A percentile compares a stretch with the other conserved stretches of the same genome.
Evolutionary conservation across 2,797 vertebrate species (phyloP).

Genomic region (Lagorchestes hirsutus): DNA sequence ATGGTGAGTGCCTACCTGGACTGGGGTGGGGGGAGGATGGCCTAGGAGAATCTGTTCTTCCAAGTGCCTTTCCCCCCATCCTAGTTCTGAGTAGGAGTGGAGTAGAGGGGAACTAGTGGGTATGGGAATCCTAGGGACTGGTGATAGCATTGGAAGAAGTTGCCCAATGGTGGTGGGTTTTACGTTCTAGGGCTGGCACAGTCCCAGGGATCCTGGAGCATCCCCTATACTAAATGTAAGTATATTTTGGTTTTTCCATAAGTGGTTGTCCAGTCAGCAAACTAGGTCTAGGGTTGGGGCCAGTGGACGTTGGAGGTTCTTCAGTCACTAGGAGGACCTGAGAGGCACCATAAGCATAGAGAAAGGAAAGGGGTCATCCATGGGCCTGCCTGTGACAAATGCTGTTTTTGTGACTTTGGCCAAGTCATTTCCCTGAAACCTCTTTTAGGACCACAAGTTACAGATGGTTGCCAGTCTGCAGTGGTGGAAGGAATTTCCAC

Average conservation of each 20-base stretch:
- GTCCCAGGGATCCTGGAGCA: constrained; percentile 77
- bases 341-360: background rate
- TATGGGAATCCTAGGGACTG: background rate
- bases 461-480: background rate
- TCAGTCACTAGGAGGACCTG: background rate
- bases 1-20: constrained; percentile 85
- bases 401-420: background rate
- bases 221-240: constrained; percentile 85
- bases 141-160: background rate
- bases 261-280: background rate
- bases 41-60: background rate
- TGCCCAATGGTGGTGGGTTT: background rate
- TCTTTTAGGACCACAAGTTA: background rate
- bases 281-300: background rate
- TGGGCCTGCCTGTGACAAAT: background rate
- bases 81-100: background rate
- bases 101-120: background rate
- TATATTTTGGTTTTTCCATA: constrained; percentile 32
- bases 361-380: background rate
- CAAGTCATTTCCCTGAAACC: background rate
- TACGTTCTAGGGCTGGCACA: constrained; percentile 67
- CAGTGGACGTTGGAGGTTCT: background rate
- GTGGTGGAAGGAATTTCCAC: background rate
- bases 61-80: background rate
- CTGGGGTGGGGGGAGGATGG: background rate